phyloP scores from a whole-genome alignment of 92 coral and sea anemone genomes.

The Zoanthus sansibaricus region DNA sequence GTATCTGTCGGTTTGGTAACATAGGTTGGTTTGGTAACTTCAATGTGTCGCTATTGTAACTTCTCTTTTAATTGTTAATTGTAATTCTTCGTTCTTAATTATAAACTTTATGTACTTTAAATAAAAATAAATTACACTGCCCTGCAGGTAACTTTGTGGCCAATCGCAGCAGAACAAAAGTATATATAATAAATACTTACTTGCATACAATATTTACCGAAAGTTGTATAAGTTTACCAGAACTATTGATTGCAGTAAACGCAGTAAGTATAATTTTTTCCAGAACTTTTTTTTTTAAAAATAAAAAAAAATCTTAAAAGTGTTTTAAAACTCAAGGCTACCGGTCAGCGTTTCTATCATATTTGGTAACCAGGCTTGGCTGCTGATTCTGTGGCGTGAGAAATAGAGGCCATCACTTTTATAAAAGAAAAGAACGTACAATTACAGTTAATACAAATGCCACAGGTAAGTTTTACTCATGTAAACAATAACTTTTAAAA shows the following conservation, averaged over 20 bases:
- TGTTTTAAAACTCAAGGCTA: neutral
- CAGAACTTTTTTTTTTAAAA: neutral
- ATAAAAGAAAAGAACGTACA: neutral
- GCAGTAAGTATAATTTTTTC: neutral
- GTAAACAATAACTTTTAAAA: conserved; percentile 1
- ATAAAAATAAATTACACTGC: neutral
- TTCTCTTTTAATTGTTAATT: neutral
- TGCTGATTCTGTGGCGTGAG: neutral
- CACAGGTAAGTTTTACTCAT: conserved; percentile 3
- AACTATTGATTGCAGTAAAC: neutral
- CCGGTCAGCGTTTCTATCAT: neutral
- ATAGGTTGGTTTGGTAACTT: neutral
- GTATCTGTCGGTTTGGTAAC: neutral
- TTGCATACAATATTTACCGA: neutral
- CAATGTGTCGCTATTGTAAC: neutral
- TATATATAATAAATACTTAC: too few species aligned
- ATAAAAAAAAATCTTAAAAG: too few species aligned
- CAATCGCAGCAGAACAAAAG: neutral
- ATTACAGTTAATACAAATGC: neutral
- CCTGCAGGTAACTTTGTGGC: conserved; percentile 1
- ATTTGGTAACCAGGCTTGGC: conserved; percentile 4
- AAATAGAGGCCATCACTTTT: conserved; percentile 9
- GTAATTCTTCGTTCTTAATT: too few species aligned
- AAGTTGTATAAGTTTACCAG: too few species aligned
- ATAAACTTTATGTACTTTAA: too few species aligned